Evolutionary conservation across 2,797 vertebrate genomes (phyloP).

Genomic region (Miopithecus talapoin): DNA sequence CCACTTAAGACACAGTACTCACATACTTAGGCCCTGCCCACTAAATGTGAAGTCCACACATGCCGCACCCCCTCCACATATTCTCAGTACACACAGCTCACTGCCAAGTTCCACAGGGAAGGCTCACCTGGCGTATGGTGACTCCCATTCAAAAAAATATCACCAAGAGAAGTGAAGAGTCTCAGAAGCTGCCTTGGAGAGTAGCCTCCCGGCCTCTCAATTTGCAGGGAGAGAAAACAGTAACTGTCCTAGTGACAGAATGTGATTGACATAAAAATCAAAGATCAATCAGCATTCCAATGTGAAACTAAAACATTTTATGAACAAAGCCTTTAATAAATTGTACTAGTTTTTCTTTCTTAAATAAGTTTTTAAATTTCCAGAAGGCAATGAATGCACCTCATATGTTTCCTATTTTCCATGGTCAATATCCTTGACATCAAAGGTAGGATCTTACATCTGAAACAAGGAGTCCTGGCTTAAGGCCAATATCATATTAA

Average conservation of each 20-base stretch:
- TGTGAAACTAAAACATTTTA: neutral
- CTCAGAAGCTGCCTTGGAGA: neutral
- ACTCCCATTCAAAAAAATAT: neutral
- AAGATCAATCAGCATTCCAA: neutral
- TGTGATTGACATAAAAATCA: neutral
- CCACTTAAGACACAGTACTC: neutral
- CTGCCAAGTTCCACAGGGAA: neutral
- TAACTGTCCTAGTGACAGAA: neutral
- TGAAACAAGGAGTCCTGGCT: neutral
- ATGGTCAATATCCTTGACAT: neutral
- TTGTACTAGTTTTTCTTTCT: neutral
- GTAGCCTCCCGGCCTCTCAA: neutral
- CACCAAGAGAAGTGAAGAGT: neutral
- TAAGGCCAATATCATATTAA: neutral
- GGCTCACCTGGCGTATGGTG: rapidly evolving
- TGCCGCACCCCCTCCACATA: neutral
- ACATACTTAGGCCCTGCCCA: rapidly evolving
- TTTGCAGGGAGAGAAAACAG: neutral
- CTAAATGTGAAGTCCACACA: neutral
- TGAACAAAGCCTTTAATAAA: slow-evolving; percentile 10
- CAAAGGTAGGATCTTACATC: neutral
- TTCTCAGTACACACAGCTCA: neutral
- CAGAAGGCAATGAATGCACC: neutral
- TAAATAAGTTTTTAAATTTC: slow-evolving; percentile 7
- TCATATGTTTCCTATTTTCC: neutral